phyloP scores from a whole-genome alignment of 2,888 invertebrate species.

The Epistrophella euchroma region DNA sequence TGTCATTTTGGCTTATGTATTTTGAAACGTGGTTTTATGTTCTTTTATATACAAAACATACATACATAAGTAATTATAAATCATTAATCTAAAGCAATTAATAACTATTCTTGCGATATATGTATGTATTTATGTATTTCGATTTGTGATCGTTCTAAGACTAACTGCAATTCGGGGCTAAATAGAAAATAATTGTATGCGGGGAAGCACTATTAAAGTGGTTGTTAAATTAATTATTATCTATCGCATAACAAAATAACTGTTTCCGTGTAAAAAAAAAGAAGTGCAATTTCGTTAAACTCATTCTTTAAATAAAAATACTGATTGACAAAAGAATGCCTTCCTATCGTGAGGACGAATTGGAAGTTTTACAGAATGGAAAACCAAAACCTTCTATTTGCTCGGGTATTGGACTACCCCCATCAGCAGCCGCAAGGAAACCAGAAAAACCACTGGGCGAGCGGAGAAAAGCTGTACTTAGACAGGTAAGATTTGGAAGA shows the following conservation, averaged over 20 bases:
- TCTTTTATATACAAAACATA: not conserved
- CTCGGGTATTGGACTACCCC: constrained; percentile 47
- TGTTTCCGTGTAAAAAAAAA: not conserved
- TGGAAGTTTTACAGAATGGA: constrained; percentile 61
- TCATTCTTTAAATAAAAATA: constrained; percentile 3
- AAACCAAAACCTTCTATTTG: constrained; percentile 66
- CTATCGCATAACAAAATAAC: not conserved
- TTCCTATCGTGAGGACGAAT: constrained; percentile 47
- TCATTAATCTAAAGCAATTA: not conserved
- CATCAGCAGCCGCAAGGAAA: not conserved
- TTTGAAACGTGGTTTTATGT: constrained; percentile 6
- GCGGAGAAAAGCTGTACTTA: constrained; percentile 58
- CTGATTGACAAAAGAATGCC: constrained; percentile 38
- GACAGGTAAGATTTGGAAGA: constrained; percentile 55
- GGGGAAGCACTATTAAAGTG: constrained; percentile 10
- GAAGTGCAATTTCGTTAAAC: constrained; percentile 4
- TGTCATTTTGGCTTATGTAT: constrained; percentile 1
- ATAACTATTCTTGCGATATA: not conserved
- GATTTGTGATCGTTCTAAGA: constrained; percentile 1
- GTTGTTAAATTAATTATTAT: not conserved
- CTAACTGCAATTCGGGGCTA: constrained; percentile 1
- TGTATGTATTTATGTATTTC: not conserved
- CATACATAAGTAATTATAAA: too few relatives aligned
- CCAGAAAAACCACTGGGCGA: constrained; percentile 66
- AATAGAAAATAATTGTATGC: not conserved